phyloP scores from a whole-genome alignment of 2,797 vertebrate genomes.

The Urosaurus nigricauda region DNA sequence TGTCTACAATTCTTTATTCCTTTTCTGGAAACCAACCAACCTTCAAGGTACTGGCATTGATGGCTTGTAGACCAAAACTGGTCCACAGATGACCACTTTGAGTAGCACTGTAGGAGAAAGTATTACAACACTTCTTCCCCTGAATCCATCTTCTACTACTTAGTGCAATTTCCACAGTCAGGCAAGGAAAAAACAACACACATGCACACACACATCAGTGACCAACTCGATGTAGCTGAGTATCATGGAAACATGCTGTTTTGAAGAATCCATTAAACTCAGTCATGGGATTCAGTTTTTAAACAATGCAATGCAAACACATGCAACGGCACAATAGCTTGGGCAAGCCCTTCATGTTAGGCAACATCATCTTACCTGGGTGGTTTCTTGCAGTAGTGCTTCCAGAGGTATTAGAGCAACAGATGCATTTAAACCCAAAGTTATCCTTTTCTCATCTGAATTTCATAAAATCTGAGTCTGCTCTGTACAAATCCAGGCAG shows the following conservation, averaged over 20 bases:
- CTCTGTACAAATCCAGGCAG: constrained; percentile 1
- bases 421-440: constrained; percentile 27
- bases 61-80: too few relatives aligned
- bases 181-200: too few relatives aligned
- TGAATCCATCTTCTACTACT: too few relatives aligned
- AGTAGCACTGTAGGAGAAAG: neutral
- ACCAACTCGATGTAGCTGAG: neutral
- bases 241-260: neutral
- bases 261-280: neutral
- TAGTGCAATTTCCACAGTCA: neutral
- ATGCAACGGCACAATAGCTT: neutral
- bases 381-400: neutral
- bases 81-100: too few relatives aligned
- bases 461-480: neutral
- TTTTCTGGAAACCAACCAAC: too few relatives aligned
- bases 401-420: neutral
- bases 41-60: too few relatives aligned
- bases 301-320: neutral
- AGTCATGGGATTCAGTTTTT: neutral
- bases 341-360: too few relatives aligned
- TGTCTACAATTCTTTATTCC: too few relatives aligned
- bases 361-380: neutral
- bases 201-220: too few relatives aligned
- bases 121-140: neutral
- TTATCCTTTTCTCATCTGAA: constrained; percentile 18